Evolutionary conservation across 2,797 vertebrate genomes (phyloP).

Genomic region (Anniella stebbinsi): DNA sequence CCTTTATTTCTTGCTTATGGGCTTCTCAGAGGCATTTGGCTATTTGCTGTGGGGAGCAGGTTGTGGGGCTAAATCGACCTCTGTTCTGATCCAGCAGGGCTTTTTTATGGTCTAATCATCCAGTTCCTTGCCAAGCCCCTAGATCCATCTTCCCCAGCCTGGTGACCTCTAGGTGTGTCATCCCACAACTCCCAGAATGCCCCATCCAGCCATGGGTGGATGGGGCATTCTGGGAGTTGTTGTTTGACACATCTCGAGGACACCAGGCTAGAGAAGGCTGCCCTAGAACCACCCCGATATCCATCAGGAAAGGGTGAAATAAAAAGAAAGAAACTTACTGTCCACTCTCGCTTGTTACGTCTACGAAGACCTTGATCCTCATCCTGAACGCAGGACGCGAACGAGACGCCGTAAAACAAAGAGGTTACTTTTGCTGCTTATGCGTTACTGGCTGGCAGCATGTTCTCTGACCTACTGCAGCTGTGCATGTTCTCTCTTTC

Average conservation of each 20-base stretch:
- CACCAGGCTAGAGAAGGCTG: neutral
- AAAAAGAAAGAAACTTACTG: conserved; percentile 81
- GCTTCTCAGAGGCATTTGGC: neutral
- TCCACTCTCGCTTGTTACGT: conserved; percentile 85
- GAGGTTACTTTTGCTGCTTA: conserved; percentile 58
- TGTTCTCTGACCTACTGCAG: conserved; percentile 46
- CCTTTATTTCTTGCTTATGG: neutral
- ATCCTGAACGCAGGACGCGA: conserved; percentile 79
- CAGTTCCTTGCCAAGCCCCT: neutral
- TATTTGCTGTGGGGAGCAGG: neutral
- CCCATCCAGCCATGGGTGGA: too few relatives aligned
- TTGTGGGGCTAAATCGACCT: neutral
- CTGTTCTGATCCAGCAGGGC: neutral
- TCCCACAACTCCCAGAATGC: neutral
- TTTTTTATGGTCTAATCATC: neutral
- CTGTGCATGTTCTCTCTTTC: neutral
- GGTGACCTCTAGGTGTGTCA: neutral
- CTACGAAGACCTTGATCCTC: conserved; percentile 88
- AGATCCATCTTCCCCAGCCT: neutral
- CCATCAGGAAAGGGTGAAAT: neutral
- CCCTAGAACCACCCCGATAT: neutral
- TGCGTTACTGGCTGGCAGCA: neutral
- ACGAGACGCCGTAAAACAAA: conserved; percentile 71
- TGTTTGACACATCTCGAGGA: too few relatives aligned
- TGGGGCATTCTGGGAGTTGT: neutral